Evolutionary conservation across 2,113 vertebrate species (phyloP).

Genomic region (Crypturellus undulatus): DNA sequence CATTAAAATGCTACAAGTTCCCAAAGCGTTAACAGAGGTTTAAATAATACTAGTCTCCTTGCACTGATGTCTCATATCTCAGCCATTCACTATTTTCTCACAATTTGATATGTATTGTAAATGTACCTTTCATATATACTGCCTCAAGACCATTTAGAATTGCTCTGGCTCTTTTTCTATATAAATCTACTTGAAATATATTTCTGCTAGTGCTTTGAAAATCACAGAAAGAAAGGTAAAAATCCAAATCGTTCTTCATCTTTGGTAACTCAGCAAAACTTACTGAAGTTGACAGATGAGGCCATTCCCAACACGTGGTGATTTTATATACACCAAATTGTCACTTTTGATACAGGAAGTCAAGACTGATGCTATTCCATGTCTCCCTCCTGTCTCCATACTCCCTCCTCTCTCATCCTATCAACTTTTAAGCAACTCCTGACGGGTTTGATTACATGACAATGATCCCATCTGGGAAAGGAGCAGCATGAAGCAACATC

Average conservation of each 20-base stretch:
- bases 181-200: background rate
- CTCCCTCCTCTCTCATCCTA: too few species aligned
- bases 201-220: background rate
- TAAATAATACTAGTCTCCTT: conserved; percentile 11
- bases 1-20: conserved; percentile 32
- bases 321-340: background rate
- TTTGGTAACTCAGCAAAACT: background rate
- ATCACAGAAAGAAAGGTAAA: background rate
- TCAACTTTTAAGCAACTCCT: background rate
- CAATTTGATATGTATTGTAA: background rate
- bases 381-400: background rate
- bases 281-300: background rate
- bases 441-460: background rate
- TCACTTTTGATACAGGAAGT: background rate
- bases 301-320: background rate
- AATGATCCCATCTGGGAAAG: background rate
- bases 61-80: background rate
- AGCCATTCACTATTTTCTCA: background rate
- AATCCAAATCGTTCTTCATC: background rate
- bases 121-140: background rate
- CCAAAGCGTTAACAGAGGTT: conserved; percentile 8
- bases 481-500: background rate
- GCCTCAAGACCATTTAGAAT: background rate
- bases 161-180: background rate
- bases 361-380: background rate